Percentiles rank a stretch among this genome's conserved stretches.
Evolutionary conservation across 2,797 vertebrate species (phyloP).

Genomic region (Enteromius unitaeniatus): DNA sequence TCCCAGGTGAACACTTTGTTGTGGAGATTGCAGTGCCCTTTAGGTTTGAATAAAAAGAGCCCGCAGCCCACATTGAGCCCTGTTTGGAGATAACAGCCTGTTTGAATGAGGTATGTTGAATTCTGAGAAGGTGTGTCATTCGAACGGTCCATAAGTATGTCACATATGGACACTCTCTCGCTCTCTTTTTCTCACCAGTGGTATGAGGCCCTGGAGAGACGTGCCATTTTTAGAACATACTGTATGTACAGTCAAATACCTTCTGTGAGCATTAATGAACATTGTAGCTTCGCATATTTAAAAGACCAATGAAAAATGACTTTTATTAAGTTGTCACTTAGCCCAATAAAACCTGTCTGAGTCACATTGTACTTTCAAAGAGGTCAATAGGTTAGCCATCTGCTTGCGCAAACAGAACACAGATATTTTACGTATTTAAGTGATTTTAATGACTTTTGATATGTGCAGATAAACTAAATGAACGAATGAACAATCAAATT

Average conservation of each 20-base stretch:
- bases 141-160: conserved; percentile 34
- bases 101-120: conserved; percentile 44
- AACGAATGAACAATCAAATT: no score
- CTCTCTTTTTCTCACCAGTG: conserved; percentile 18
- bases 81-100: conserved; percentile 46
- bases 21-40: conserved; percentile 66
- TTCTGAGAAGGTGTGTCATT: conserved; percentile 45
- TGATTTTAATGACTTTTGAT: background rate
- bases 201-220: conserved; percentile 37
- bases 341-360: background rate
- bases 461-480: background rate
- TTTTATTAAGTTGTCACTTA: conserved; percentile 17
- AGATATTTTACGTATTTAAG: background rate
- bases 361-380: conserved; percentile 13
- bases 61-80: conserved; percentile 32
- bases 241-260: conserved; percentile 28
- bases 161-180: conserved; percentile 24
- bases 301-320: conserved; percentile 7
- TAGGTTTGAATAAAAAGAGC: conserved; percentile 65
- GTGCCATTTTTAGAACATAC: conserved; percentile 49
- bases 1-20: conserved; percentile 67
- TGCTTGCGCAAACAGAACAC: background rate
- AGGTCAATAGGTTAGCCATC: background rate
- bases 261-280: conserved; percentile 35
- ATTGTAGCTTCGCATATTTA: conserved; percentile 35